These are phyloP conservation scores for Rhopalosiphum maidis DNA, from an alignment of 1,140 invertebrate genomes.

Conservation along the genomic window DNA sequence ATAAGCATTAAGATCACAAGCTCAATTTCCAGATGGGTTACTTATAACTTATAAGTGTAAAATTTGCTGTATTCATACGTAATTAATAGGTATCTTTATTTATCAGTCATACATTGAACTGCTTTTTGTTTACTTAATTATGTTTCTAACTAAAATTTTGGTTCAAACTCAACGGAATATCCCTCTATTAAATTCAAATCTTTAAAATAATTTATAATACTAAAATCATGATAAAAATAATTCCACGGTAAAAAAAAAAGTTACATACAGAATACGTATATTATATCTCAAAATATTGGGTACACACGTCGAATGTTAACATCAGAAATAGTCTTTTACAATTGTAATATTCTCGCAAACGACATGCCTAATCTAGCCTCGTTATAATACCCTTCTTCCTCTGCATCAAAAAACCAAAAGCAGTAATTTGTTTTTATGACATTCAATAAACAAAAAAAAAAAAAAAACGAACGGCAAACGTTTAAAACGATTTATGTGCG, in stretches of 20 bases:
- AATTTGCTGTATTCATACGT: not conserved
- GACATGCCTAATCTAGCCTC: not conserved
- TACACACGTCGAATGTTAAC: not conserved
- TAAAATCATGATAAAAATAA: not conserved
- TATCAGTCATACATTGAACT: not conserved
- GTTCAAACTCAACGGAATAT: not conserved
- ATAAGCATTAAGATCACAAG: not conserved
- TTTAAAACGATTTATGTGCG: constrained; percentile 39
- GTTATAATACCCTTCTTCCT: constrained; percentile 7
- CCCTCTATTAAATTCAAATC: not conserved
- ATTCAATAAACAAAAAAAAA: constrained; percentile 32
- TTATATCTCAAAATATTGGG: not conserved
- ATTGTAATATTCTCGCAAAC: not conserved
- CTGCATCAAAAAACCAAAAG: not conserved
- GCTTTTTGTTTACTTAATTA: not conserved
- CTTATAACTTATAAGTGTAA: not conserved
- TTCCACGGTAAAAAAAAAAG: not conserved
- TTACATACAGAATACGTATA: not conserved
- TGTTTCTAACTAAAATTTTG: not conserved
- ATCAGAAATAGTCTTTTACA: not conserved
- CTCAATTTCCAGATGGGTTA: not conserved
- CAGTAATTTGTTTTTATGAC: not conserved
- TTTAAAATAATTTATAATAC: not conserved
- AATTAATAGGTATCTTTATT: not conserved
- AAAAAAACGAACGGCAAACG: not conserved